Conservation (phyloP, 2,888 invertebrate species). For the Diploptera punctata region DNA sequence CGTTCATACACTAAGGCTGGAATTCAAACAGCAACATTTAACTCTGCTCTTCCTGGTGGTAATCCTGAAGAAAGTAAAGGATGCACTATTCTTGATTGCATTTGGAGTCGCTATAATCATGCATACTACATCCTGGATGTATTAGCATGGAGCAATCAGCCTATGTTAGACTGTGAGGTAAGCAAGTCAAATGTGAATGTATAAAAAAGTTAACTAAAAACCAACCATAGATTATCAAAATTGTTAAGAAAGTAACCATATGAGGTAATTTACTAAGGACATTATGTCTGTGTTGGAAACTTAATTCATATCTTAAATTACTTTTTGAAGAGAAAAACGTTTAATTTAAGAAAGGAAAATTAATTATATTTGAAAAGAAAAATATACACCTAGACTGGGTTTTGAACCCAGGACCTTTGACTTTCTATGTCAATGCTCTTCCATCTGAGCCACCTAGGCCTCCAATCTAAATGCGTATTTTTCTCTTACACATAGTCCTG, state of each 20-base stretch:
- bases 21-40: not conserved
- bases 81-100: conserved; percentile 82
- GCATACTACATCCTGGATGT: conserved; percentile 84
- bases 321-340: too few relatives aligned
- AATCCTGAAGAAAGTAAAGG: conserved; percentile 54
- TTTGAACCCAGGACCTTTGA: too few relatives aligned
- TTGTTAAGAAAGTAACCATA: conserved; percentile 54
- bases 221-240: not conserved
- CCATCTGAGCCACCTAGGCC: too few relatives aligned
- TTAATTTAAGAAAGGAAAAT: too few relatives aligned
- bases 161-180: conserved; percentile 78
- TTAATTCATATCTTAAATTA: too few relatives aligned
- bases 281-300: too few relatives aligned
- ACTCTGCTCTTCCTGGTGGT: conserved; percentile 29
- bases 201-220: not conserved
- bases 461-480: too few relatives aligned
- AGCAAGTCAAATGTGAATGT: not conserved
- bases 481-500: too few relatives aligned
- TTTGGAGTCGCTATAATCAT: conserved; percentile 67
- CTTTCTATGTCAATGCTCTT: too few relatives aligned
- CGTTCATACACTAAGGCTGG: conserved; percentile 18
- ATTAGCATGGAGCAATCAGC: conserved; percentile 78
- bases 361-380: too few relatives aligned
- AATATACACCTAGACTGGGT: too few relatives aligned
- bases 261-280: not conserved